Conservation (phyloP, 1,140 invertebrate genomes). For the Heliconius congener region DNA sequence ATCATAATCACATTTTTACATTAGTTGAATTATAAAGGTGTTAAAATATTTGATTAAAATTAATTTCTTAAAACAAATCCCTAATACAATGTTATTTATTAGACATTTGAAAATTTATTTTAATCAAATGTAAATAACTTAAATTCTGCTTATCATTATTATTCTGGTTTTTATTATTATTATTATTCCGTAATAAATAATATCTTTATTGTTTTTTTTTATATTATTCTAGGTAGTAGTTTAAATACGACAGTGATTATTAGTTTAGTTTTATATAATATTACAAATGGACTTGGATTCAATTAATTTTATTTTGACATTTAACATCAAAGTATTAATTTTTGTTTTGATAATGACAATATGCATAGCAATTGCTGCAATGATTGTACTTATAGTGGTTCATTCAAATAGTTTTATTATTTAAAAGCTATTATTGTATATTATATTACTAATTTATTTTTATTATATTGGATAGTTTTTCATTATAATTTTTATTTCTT, state of each 20-base stretch:
- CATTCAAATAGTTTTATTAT: no score
- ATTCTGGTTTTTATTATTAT: neutral
- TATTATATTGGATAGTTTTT: neutral
- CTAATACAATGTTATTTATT: no score
- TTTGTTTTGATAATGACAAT: neutral
- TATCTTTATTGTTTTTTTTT: neutral
- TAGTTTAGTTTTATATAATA: neutral
- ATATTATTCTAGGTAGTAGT: neutral
- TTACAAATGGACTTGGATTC: neutral
- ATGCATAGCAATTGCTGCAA: neutral
- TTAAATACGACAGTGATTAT: constrained; percentile 4
- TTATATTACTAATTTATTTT: constrained; percentile 8
- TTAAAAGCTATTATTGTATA: neutral
- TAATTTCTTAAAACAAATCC: no score
- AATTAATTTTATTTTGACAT: neutral
- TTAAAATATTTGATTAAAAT: neutral
- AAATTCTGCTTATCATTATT: no score
- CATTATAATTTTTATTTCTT: neutral
- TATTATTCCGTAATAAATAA: neutral
- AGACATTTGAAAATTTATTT: neutral
- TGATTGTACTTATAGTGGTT: neutral
- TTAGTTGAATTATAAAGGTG: neutral
- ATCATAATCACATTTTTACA: neutral
- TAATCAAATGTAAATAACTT: neutral
- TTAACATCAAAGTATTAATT: neutral